Evolutionary conservation across 2,113 vertebrate genomes (phyloP).

Genomic region (western clawed frog (Xenopus tropicalis)): DNA sequence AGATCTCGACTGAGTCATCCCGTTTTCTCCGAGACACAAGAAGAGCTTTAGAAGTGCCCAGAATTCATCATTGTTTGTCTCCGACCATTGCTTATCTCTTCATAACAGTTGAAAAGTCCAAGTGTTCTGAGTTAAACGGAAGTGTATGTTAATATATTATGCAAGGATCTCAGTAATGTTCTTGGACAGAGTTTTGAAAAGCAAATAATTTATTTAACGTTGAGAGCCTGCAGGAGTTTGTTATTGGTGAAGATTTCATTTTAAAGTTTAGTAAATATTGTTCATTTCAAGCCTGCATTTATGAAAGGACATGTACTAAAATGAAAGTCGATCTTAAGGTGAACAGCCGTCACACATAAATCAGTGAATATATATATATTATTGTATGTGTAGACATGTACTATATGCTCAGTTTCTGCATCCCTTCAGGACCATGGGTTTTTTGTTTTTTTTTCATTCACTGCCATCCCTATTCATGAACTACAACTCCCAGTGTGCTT

Average conservation of each 20-base stretch:
- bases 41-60: slow-evolving; percentile 53
- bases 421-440: too few species aligned
- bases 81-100: slow-evolving; percentile 45
- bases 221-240: not conserved
- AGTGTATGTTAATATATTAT: slow-evolving; percentile 67
- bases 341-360: not conserved
- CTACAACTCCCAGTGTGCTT: too few species aligned
- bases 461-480: too few species aligned
- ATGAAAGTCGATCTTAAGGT: not conserved
- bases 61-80: slow-evolving; percentile 52
- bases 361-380: too few species aligned
- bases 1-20: slow-evolving; percentile 56
- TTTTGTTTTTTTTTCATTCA: too few species aligned
- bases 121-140: slow-evolving; percentile 62
- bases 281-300: slow-evolving; percentile 47
- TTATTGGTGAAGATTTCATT: not conserved
- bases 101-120: slow-evolving; percentile 46
- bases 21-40: slow-evolving; percentile 54
- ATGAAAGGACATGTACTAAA: slow-evolving; percentile 28
- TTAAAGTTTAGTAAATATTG: not conserved
- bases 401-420: too few species aligned
- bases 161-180: slow-evolving; percentile 28
- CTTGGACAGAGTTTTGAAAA: slow-evolving; percentile 55
- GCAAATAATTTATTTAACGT: slow-evolving; percentile 41
- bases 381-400: too few species aligned